Conservation (phyloP, 2,797 vertebrate genomes). For the Halcyon chelicuti region DNA sequence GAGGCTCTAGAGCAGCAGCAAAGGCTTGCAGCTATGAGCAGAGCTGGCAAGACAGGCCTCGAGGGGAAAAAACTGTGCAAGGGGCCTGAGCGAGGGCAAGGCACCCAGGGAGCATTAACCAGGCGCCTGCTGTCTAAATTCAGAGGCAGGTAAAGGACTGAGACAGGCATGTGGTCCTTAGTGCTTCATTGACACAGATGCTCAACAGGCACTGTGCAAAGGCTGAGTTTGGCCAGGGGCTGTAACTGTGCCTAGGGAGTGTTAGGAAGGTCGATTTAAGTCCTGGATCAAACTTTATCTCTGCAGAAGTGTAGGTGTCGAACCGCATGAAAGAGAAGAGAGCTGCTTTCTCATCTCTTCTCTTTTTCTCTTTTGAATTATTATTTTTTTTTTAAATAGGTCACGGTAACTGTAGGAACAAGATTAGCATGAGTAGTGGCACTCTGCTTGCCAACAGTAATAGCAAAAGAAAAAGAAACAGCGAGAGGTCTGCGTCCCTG, state of each 20-base stretch:
- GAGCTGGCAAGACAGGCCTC: not conserved
- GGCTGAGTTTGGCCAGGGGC: not conserved
- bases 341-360: not conserved
- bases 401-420: not conserved
- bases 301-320: not conserved
- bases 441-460: not conserved
- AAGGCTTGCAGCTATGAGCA: not conserved
- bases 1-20: not conserved
- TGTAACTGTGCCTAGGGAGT: not conserved
- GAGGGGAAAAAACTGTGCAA: not conserved
- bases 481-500: not conserved
- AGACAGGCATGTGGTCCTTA: not conserved
- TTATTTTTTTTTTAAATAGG: not conserved
- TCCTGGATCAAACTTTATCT: slow-evolving; percentile 14
- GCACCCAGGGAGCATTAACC: not conserved
- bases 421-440: not conserved
- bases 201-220: not conserved
- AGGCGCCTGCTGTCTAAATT: not conserved
- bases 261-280: not conserved
- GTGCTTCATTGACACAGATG: not conserved
- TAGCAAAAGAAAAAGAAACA: not conserved
- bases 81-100: not conserved
- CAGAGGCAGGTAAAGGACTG: not conserved
- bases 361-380: not conserved
- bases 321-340: not conserved